A percentile compares a stretch with the other conserved stretches of the same genome.
Conservation (phyloP, 2,888 invertebrate genomes). For the Rotaria macrura region DNA sequence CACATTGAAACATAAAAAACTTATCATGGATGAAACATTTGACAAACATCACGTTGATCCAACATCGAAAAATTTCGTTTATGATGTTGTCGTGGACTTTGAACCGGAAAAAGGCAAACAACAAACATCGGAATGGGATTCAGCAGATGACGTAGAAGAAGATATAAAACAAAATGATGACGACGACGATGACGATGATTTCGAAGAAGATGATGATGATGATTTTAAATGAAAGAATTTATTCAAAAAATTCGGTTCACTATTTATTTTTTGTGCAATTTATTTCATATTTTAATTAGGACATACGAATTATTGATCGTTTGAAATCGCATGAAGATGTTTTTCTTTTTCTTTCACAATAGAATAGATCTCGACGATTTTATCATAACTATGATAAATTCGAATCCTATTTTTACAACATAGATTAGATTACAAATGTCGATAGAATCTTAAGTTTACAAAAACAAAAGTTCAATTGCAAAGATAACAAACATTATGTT, state of each 20-base stretch:
- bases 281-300: neutral
- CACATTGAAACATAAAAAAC: conserved; percentile 50
- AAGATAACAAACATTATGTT: too few species aligned
- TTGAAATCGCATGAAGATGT: too few species aligned
- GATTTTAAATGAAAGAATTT: neutral
- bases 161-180: conserved; percentile 34
- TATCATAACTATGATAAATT: too few species aligned
- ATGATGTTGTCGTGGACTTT: conserved; percentile 52
- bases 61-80: conserved; percentile 51
- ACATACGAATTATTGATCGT: neutral
- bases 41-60: conserved; percentile 50
- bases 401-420: too few species aligned
- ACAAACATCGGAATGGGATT: conserved; percentile 50
- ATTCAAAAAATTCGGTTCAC: neutral
- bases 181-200: neutral
- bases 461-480: too few species aligned
- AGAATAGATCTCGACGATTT: too few species aligned
- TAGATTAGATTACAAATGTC: too few species aligned
- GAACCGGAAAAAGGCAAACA: conserved; percentile 36
- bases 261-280: neutral
- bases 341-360: too few species aligned
- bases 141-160: conserved; percentile 37
- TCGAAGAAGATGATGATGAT: neutral
- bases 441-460: too few species aligned
- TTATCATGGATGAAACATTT: conserved; percentile 52